Evolutionary conservation across 2,888 invertebrate genomes (phyloP), one percentile per base, ranked within the genome.

Genomic region (Cantharis flavilabris): DNA sequence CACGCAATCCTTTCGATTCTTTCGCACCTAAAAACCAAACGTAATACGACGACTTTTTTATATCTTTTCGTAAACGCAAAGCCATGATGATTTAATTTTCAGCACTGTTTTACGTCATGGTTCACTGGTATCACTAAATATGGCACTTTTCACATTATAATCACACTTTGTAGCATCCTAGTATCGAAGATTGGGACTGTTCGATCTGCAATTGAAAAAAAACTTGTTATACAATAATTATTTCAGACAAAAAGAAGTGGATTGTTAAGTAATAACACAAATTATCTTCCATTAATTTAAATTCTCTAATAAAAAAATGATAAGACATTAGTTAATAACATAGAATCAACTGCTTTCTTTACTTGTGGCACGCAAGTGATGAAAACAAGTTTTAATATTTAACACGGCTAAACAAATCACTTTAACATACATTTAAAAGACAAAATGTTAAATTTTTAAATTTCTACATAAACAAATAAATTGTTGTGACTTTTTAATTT

Each of bases 1-100:
- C 97, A 0, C 96, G 90, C 26, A 97, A 89, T 0, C 96, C 98
- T 83, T 96, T 94, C 76, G 97, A 96, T 90, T 98, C 98, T 90
- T 97, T 96, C 84, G 98, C 98, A 20, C 98, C 98, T 85, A 98
- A 92, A 90, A 98, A 96, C 95, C 96, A 96, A 80, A 96, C 96
- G 89, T 96, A 96, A 90, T 96, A 96, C 62, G 96, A 96, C 77
- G 96, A 95, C 87, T 96, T 96, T 89, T 96, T 96, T 84, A 96
- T 94, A 88, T 96, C 96, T 89, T 95, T 95, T 88, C 94, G 93
- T 84, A 94, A 88, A 89, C 94, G 92, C 86, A 95, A 90, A 87
- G 95, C 95, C 95, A 95, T 95, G 49, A 49, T 49, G 49, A 49
- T 49, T 49, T 49, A 49, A 49, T 49, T 49, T 49, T n/a, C 49